These are phyloP conservation scores for Pentamera pediparva DNA, from an alignment of 53 echinoderm and acorn worm genomes.

Conservation along the genomic window DNA sequence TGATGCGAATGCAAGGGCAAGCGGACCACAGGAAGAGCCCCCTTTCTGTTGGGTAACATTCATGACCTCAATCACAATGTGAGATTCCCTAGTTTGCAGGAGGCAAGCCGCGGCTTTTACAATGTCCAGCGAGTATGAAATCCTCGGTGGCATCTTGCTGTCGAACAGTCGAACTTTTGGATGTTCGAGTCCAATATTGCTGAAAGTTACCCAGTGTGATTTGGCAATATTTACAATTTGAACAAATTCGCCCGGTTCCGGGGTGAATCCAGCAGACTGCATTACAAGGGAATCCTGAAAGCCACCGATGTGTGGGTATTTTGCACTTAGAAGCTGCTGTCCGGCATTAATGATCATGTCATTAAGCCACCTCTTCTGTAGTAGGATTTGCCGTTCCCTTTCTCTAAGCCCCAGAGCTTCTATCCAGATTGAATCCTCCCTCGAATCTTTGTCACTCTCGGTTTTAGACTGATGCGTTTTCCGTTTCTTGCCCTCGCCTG, in stretches of 20 bases:
- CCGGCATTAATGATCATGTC: conserved; percentile 11
- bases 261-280: neutral
- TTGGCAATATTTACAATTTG: conserved; percentile 8
- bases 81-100: neutral
- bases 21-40: neutral
- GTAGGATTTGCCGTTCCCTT: neutral
- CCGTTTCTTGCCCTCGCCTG: neutral
- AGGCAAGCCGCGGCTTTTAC: neutral
- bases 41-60: conserved; percentile 15
- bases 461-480: neutral
- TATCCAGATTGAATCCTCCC: neutral
- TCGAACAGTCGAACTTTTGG: conserved; percentile 2
- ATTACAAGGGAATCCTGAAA: conserved; percentile 5
- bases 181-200: neutral
- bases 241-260: conserved; percentile 5
- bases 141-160: neutral
- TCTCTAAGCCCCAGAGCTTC: neutral
- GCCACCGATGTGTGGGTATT: neutral
- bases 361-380: neutral
- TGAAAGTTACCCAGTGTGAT: conserved; percentile 7
- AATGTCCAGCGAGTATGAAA: neutral
- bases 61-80: neutral
- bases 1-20: neutral
- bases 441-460: neutral
- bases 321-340: neutral